These are phyloP conservation scores for Caenorhabditis brenneri DNA, from an alignment of 1,140 invertebrate genomes.

Conservation along the genomic window DNA sequence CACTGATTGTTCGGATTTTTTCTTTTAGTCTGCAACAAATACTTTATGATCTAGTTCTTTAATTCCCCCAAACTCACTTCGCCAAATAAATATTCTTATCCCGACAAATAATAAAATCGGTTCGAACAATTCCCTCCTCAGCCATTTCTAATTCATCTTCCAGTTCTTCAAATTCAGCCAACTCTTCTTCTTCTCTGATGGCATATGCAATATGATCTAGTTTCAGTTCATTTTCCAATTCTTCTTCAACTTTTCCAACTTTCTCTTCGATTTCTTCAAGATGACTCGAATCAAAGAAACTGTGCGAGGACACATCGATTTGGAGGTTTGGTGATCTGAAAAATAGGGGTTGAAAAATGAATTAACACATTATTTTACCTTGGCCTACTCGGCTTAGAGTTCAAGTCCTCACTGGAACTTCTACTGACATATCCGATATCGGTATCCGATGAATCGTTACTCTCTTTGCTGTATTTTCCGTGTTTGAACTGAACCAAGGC, in stretches of 20 bases:
- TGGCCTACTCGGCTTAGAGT: conserved; percentile 25
- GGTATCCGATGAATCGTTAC: conserved; percentile 2
- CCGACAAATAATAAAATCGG: conserved; percentile 32
- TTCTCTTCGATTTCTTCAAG: conserved; percentile 28
- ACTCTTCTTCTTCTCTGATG: conserved; percentile 29
- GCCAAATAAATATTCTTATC: conserved; percentile 39
- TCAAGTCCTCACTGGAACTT: conserved; percentile 43
- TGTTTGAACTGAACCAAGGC: conserved; percentile 25
- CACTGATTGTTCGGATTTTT: not conserved
- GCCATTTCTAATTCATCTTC: conserved; percentile 44
- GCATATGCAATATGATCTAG: conserved; percentile 21
- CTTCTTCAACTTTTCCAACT: conserved; percentile 25
- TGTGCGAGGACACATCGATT: not conserved
- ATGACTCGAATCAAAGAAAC: conserved; percentile 23
- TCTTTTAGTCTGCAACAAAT: conserved; percentile 42
- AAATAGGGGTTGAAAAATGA: not conserved
- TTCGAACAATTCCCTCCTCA: conserved; percentile 32
- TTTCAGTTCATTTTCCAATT: conserved; percentile 3
- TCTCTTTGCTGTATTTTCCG: conserved; percentile 24
- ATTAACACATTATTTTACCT: not conserved
- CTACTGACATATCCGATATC: conserved; percentile 45
- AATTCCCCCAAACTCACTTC: too few relatives aligned
- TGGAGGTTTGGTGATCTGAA: conserved; percentile 25
- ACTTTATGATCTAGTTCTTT: too few relatives aligned
- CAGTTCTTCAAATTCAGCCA: conserved; percentile 41